Evolutionary conservation across 2,113 vertebrate genomes (phyloP), one percentile per base, ranked within the genome.

Genomic region (Pithys albifrons): DNA sequence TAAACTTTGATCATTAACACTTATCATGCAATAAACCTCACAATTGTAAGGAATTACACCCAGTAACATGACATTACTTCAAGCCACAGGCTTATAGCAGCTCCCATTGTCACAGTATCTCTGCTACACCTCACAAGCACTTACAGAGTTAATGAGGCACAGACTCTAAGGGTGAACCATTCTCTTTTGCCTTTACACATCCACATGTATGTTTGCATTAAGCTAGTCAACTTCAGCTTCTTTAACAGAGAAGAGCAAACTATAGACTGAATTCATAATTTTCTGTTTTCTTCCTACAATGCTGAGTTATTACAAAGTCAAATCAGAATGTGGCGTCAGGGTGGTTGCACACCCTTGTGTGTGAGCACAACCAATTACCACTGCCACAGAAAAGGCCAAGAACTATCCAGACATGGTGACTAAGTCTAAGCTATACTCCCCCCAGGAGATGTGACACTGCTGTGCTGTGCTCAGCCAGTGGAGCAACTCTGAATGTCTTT

Each of bases 121-220:
- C 54, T 91, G 89, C 39, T 71, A 70, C 31, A 69, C 29, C 19
- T 28, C 24, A n/a, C 18, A 78, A 80, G 61, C 24, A 88, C 27
- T 49, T 37, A 57, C 3, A 66, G 58, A 92, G 58, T 48, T 74
- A 75, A 29, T 1, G 2, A 2, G 13, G 67, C 1, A 6, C 25
- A n/a, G 27, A 54, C 7, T 29, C 11, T 14, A 41, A 61, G 19
- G 18, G 19, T 45, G 54, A 94, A 76, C 8, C 43, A 33, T 46
- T 58, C 80, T 69, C 27, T 75, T 76, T 46, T 6, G 4, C 49
- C 35, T 79, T 67, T 31, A 85, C 28, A 79, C 11, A 57, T 7
- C 9, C 43, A 67, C 19, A 28, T 19, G 35, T 1, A 35, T 0
- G 0, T n/a, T 43, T 76, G 12, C 37, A 76, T 31, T 57, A 72